These are phyloP conservation scores for Enteromius treurensis DNA, from an alignment of 2,797 vertebrate species.

Conservation along the genomic window DNA sequence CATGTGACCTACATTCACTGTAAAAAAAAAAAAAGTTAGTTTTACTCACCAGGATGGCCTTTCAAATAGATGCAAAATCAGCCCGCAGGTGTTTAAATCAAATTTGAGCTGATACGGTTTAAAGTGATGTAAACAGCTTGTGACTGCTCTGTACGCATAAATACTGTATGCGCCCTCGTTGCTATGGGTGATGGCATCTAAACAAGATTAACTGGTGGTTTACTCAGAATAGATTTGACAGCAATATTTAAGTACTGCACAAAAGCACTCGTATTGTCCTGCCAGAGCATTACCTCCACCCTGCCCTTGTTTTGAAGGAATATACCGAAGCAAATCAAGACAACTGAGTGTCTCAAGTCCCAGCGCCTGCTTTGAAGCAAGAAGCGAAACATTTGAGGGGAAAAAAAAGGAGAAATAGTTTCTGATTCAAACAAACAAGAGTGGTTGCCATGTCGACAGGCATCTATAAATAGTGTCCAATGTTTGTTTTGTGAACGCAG, in stretches of 20 bases:
- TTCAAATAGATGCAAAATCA: not conserved
- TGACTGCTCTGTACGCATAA: not conserved
- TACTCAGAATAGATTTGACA: constrained; percentile 28
- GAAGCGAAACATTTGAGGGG: constrained; percentile 56
- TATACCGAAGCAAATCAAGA: constrained; percentile 22
- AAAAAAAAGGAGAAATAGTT: constrained; percentile 60
- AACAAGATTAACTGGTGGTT: constrained; percentile 36
- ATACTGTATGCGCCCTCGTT: not conserved
- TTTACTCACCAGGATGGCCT: not conserved
- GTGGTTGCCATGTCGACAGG: constrained; percentile 64
- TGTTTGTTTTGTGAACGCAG: constrained; percentile 65
- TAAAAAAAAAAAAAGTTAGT: not conserved
- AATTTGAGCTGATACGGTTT: constrained; percentile 11
- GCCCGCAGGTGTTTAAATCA: not conserved
- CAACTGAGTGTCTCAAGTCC: constrained; percentile 4
- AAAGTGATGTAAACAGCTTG: constrained; percentile 11
- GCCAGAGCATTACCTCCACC: not conserved
- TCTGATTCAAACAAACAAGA: constrained; percentile 65
- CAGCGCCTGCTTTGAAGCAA: constrained; percentile 42
- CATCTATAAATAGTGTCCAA: constrained; percentile 65
- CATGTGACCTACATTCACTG: not conserved
- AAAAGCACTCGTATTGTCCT: not conserved
- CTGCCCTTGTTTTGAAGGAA: constrained; percentile 22
- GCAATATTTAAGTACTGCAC: not conserved
- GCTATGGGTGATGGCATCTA: constrained; percentile 13